Percentiles rank a stretch among this genome's conserved stretches.
These are phyloP conservation scores for Periophthalmodon schlosseri DNA, from an alignment of 2,113 vertebrate genomes.

Conservation along the genomic window DNA sequence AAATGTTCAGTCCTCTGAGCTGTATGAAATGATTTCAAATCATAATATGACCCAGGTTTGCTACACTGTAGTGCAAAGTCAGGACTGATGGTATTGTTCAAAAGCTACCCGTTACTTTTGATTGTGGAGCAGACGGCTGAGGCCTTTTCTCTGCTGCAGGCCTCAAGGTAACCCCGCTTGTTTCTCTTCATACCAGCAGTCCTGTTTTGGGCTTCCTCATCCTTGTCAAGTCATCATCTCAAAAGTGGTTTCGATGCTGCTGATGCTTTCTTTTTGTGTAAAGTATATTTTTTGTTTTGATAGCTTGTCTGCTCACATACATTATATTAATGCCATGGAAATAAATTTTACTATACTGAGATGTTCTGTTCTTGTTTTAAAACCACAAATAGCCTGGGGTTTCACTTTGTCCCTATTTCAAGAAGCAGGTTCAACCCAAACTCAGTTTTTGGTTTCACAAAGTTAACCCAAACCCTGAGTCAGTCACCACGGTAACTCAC, in stretches of 20 bases:
- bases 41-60: conserved; percentile 63
- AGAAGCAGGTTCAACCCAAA: too few relatives aligned
- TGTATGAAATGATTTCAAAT: conserved; percentile 64
- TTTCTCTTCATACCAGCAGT: conserved; percentile 58
- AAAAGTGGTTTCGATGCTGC: conserved; percentile 66
- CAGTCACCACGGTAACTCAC: too few relatives aligned
- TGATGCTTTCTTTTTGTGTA: conserved; percentile 74
- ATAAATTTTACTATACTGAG: conserved; percentile 78
- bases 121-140: conserved; percentile 34
- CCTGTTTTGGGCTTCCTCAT: conserved; percentile 58
- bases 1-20: conserved; percentile 34
- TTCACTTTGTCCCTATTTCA: not conserved
- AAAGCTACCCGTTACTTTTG: conserved; percentile 32
- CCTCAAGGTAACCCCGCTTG: conserved; percentile 24
- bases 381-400: not conserved
- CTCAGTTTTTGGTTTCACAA: too few relatives aligned
- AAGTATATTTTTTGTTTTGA: conserved; percentile 71
- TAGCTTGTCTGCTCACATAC: conserved; percentile 75
- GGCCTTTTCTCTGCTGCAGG: conserved; percentile 37
- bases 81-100: conserved; percentile 57
- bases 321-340: conserved; percentile 80
- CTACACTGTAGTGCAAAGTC: conserved; percentile 58
- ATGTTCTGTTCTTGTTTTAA: not conserved
- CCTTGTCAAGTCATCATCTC: conserved; percentile 65
- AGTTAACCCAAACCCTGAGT: too few relatives aligned